Evolutionary conservation across 2,797 vertebrate species (phyloP), one percentile per base, ranked within the genome.

Genomic region (Tangara arthus): DNA sequence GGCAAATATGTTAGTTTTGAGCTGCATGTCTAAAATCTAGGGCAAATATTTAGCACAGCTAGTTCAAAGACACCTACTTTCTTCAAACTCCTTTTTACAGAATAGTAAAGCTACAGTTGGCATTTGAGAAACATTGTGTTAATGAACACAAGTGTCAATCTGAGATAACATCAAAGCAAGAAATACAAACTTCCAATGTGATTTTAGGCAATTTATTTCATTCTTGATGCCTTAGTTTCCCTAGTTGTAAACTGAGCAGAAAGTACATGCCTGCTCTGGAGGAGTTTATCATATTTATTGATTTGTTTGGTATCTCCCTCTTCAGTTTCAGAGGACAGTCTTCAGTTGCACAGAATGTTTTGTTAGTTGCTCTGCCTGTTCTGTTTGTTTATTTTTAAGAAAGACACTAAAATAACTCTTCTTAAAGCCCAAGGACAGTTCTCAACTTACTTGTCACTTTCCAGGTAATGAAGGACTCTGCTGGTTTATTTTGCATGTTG

Each of bases 11-110:
- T 84, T 91, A 19, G 5, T 82, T 91, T 93, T 69, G 80, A 96
- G 52, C 64, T 90, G 66, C 49, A 8, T 73, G 85, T 91, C 89
- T 81, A 73, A 76, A 95, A 96, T 96, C 85, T 96, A 91, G 94
- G 94, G 66, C 93, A 94, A 61, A 88, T 96, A 95, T 92, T 95
- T 91, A 93, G 93, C 70, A 63, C 87, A 95, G 59, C 76, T 81
- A 83, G 79, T 93, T 97, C 94, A 95, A 95, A 96, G 93, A 59
- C 87, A 82, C 65, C 72, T 93, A 61, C 46, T 96, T 95, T 82
- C 87, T 90, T 82, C 86, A 89, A 37, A 84, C 60, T 79, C 68
- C 13, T 10, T 68, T 92, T 61, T 73, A 24, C 47, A n/a, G 69
- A 94, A 22, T 41, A 72, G 65, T 84, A 61, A 47, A 75, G 26